Percentiles rank a stretch among this genome's conserved stretches.
phyloP scores from a whole-genome alignment of 2,797 vertebrate genomes.

The Alfaro cultratus region DNA sequence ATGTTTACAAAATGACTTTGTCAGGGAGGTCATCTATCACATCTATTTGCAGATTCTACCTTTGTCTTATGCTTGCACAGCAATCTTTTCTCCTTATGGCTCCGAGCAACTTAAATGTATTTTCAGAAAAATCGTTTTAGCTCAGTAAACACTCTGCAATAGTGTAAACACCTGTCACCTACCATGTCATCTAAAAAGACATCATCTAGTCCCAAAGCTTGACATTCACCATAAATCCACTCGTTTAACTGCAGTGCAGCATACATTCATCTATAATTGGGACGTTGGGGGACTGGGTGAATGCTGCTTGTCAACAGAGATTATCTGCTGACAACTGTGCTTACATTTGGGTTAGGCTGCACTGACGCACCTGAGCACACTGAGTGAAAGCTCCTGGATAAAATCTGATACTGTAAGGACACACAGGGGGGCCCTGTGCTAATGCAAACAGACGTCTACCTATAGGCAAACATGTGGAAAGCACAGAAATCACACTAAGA shows the following conservation, averaged over 20 bases:
- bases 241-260: constrained; percentile 30
- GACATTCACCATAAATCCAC: constrained; percentile 37
- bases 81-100: not conserved
- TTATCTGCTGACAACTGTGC: constrained; percentile 38
- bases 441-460: constrained; percentile 13
- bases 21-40: not conserved
- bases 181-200: constrained; percentile 12
- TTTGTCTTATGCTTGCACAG: not conserved
- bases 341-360: constrained; percentile 8
- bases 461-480: constrained; percentile 19
- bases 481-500: constrained; percentile 11
- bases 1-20: not conserved
- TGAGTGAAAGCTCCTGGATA: constrained; percentile 51
- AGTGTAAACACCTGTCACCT: constrained; percentile 19
- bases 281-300: constrained; percentile 41
- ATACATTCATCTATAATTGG: constrained; percentile 57
- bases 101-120: not conserved
- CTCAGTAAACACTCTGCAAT: constrained; percentile 3
- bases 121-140: constrained; percentile 14
- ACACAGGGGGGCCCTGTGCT: constrained; percentile 1
- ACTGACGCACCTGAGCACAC: constrained; percentile 48
- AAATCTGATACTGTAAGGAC: constrained; percentile 35
- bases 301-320: constrained; percentile 61
- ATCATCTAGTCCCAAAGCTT: constrained; percentile 11
- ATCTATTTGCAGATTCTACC: not conserved